These are phyloP conservation scores for Sarcophaga carnaria DNA, from an alignment of 2,888 invertebrate species.

Conservation along the genomic window DNA sequence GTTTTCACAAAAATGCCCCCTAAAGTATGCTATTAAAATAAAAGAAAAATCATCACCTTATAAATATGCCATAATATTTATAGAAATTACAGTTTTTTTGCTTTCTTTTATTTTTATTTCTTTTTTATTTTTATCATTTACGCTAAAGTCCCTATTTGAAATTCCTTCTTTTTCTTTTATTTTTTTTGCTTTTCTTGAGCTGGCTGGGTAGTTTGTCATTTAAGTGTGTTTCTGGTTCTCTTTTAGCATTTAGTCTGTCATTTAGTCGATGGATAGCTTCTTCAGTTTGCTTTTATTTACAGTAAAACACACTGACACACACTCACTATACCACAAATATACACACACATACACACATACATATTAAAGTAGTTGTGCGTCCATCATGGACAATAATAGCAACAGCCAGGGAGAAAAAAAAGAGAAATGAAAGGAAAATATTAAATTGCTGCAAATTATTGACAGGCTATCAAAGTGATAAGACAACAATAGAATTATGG, in stretches of 20 bases:
- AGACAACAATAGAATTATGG: slow-evolving; percentile 52
- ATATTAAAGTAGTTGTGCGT: not conserved
- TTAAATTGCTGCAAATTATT: slow-evolving; percentile 64
- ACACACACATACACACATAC: not conserved
- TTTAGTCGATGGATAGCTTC: slow-evolving; percentile 15
- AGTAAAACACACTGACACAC: not conserved
- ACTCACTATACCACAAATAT: not conserved
- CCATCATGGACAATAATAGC: not conserved
- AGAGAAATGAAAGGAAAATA: slow-evolving; percentile 42
- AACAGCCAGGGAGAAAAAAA: not conserved
- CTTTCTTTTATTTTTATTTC: slow-evolving; percentile 1
- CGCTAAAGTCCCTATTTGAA: too few species aligned
- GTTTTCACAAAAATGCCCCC: not conserved
- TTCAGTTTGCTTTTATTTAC: not conserved
- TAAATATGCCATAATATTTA: slow-evolving; percentile 42
- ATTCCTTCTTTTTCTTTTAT: not conserved
- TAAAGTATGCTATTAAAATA: slow-evolving; percentile 35
- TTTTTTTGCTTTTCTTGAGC: not conserved
- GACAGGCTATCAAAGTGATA: slow-evolving; percentile 65
- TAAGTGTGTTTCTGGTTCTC: not conserved
- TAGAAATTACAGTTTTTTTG: not conserved
- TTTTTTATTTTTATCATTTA: too few species aligned
- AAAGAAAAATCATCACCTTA: slow-evolving; percentile 46
- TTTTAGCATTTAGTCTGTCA: not conserved
- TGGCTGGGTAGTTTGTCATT: slow-evolving; percentile 32